Base-by-base conservation (phyloP, 2,113 vertebrate species). In the Archilochus colubris region DNA sequence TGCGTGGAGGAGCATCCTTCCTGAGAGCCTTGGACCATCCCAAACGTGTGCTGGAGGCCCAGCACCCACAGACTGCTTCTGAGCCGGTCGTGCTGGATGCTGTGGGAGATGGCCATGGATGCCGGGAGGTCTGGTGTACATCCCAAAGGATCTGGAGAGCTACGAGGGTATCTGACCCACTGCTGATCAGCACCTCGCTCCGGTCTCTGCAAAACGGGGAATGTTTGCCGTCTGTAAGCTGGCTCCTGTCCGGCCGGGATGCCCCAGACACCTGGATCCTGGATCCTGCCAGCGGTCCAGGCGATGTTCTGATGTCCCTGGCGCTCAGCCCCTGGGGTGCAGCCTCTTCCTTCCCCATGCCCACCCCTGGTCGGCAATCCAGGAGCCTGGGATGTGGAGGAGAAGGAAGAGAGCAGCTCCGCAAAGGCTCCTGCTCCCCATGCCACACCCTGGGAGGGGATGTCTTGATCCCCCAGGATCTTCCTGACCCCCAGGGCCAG, bases 21-120 rank as follows among this genome's bases (percentile, higher is more conserved):
- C 40, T 2, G 14, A 55, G 57, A 67, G 27, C 82, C 28, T 4
- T 6, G 89, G 84, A 54, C 9, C 54, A 21, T 36, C 57, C 66
- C 54, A 12, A 28, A 12, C 0, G 0, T 0, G 2, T 3, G 20
- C 54, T 67, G 0, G 1, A 53, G 76, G 48, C 38, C 22, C 7
- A 5, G 81, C 77, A 59, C 38, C 69, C 69, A 21, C 68, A 22
- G 70, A 28, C 0, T 12, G 77, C 58, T 21, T n/a, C 67, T 1
- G 0, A 33, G 73, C 21, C 1, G 2, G 33, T 21, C 43, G 2
- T 8, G 67, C 79, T 44, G 91, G 89, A n/a, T 87, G 79, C 58
- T 21, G 61, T 0, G 53, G 21, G n/a, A 74, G 19, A 57, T 0
- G 7, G n/a, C 84, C 2, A 44, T 3, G 7, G 82, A 36, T 38